Percentiles rank a stretch among this genome's conserved stretches.
Conservation (phyloP, 2,113 vertebrate species). For the Pseudopodoces humilis region DNA sequence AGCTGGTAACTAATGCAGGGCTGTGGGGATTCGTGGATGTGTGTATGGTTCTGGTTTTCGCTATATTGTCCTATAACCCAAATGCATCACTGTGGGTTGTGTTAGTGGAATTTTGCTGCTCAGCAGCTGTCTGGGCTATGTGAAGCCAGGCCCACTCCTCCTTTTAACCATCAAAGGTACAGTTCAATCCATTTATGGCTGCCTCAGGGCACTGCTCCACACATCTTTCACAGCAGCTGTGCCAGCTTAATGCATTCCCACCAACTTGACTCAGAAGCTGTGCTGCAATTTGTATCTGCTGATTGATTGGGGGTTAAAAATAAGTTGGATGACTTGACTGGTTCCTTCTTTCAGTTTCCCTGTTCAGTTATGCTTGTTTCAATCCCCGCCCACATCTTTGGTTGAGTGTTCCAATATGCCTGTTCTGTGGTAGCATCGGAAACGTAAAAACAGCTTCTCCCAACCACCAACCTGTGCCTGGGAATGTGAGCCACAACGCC, state of each 20-base stretch:
- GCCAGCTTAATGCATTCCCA: not conserved
- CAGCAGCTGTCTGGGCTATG: not conserved
- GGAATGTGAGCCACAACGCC: not conserved
- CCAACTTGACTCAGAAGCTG: not conserved
- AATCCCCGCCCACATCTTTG: not conserved
- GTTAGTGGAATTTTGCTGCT: slow-evolving; percentile 32
- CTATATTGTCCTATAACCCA: slow-evolving; percentile 35
- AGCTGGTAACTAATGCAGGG: slow-evolving; percentile 29
- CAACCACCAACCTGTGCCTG: accelerated
- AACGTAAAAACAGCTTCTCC: not conserved
- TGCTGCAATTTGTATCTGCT: not conserved
- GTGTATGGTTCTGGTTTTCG: not conserved
- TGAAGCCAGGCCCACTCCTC: not conserved
- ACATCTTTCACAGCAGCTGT: not conserved
- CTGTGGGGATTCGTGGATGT: not conserved
- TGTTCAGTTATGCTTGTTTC: not conserved
- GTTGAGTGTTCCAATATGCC: not conserved
- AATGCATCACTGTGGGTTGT: not conserved
- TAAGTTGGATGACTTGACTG: not conserved
- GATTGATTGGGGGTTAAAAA: not conserved
- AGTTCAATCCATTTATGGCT: not conserved
- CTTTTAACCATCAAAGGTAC: not conserved
- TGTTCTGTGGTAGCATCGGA: accelerated
- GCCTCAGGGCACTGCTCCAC: not conserved
- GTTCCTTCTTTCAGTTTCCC: not conserved